Conservation (phyloP, 2,113 vertebrate species). For the Arenaria interpres region DNA sequence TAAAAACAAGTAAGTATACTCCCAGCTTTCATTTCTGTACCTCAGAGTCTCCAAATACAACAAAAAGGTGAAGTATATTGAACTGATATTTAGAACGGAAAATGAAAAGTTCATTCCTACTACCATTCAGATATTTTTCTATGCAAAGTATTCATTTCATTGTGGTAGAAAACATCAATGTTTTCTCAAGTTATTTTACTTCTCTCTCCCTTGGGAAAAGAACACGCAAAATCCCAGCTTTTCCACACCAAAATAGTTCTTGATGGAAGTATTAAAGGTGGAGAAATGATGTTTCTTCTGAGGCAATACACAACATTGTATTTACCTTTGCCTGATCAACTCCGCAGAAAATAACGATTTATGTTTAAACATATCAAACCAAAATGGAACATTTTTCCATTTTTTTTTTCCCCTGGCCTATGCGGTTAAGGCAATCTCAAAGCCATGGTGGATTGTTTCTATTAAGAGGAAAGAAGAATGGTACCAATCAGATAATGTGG, state of each 20-base stretch:
- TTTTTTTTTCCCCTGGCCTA: not conserved
- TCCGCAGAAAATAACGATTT: not conserved
- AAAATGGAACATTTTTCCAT: not conserved
- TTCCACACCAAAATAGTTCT: not conserved
- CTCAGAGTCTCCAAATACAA: not conserved
- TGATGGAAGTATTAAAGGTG: not conserved
- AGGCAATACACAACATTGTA: not conserved
- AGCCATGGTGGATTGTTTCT: not conserved
- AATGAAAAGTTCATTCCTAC: not conserved
- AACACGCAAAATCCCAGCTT: not conserved
- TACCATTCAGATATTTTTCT: not conserved
- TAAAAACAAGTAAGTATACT: not conserved
- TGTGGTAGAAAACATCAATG: not conserved
- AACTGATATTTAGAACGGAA: not conserved
- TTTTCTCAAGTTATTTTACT: not conserved
- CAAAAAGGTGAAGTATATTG: not conserved
- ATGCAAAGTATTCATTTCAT: not conserved
- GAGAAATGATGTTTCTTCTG: not conserved
- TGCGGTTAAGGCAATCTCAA: not conserved
- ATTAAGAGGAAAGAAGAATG: slow-evolving; percentile 6
- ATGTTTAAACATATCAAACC: not conserved
- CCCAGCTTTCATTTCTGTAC: not conserved
- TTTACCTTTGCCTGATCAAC: not conserved
- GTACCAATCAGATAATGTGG: slow-evolving; percentile 19
- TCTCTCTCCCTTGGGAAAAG: not conserved